Conservation (phyloP, 2,113 vertebrate genomes). For the Sakesphorus luctuosus region DNA sequence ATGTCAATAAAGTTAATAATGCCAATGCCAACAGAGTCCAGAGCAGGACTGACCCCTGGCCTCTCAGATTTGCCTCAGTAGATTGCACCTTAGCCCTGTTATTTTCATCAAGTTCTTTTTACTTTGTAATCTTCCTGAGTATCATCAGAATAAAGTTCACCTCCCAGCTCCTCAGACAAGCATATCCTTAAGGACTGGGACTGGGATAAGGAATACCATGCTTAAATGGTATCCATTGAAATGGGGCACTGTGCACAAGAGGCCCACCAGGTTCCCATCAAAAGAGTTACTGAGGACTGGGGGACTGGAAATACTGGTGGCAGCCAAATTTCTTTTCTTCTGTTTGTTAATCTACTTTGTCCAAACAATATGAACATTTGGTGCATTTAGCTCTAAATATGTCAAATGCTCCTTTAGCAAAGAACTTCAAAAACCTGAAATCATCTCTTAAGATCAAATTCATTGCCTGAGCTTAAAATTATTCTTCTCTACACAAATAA, state of each 20-base stretch:
- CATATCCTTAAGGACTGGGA: not conserved
- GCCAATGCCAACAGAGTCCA: not conserved
- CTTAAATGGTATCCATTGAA: not conserved
- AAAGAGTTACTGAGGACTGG: not conserved
- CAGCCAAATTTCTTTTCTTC: conserved; percentile 9
- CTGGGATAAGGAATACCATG: not conserved
- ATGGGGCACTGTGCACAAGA: not conserved
- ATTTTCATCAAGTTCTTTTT: not conserved
- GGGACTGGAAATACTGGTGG: not conserved
- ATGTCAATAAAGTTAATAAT: not conserved
- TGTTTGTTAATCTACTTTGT: conserved; percentile 34
- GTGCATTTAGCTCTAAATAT: conserved; percentile 41
- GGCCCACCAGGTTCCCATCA: not conserved
- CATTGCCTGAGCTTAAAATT: not conserved
- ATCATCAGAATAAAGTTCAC: not conserved
- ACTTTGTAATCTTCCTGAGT: not conserved
- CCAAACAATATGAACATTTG: conserved; percentile 21
- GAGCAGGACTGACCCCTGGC: not conserved
- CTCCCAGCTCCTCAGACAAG: not conserved
- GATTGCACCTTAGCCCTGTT: not conserved
- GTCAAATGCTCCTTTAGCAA: conserved; percentile 42
- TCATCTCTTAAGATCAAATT: conserved; percentile 18
- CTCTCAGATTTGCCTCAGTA: not conserved
- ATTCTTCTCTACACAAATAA: not conserved
- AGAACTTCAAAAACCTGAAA: conserved; percentile 31